These are phyloP conservation scores for Cheilosia impressa DNA, from an alignment of 2,888 invertebrate species.

Conservation along the genomic window DNA sequence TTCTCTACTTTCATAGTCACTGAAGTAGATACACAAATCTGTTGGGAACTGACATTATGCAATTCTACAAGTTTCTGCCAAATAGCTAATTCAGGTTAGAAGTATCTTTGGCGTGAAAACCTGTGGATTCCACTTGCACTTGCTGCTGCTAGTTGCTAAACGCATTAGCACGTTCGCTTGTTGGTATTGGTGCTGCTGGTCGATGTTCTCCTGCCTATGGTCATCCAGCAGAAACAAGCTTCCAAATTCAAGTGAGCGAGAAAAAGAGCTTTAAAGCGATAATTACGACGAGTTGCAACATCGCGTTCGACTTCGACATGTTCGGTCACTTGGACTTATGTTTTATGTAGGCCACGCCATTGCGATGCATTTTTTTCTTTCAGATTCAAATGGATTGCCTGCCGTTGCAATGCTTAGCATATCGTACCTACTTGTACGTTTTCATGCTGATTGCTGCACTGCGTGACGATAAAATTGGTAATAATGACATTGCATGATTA, in stretches of 20 bases:
- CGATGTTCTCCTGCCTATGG: too few species aligned
- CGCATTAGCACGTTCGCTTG: too few species aligned
- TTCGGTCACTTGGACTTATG: conserved; percentile 56
- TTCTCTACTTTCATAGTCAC: too few species aligned
- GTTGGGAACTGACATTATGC: too few species aligned
- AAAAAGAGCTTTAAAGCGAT: conserved; percentile 36
- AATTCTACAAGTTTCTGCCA: too few species aligned
- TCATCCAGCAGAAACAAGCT: background rate
- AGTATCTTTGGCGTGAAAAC: too few species aligned
- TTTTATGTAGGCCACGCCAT: conserved; percentile 55
- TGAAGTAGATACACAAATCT: too few species aligned
- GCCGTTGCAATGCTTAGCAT: conserved; percentile 14
- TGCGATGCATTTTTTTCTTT: conserved; percentile 39
- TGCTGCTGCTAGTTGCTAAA: too few species aligned
- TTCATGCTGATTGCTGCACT: background rate
- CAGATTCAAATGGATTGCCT: background rate
- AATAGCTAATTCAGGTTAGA: too few species aligned
- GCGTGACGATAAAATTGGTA: conserved; percentile 31
- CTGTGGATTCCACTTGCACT: too few species aligned
- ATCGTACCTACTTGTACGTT: background rate
- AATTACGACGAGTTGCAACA: conserved; percentile 40
- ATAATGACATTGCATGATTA: conserved; percentile 48
- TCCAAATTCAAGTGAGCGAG: background rate
- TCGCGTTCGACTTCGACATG: conserved; percentile 58
- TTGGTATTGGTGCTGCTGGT: too few species aligned